Base-by-base conservation (phyloP, 2,888 invertebrate species). In the Morinoia aosen region DNA sequence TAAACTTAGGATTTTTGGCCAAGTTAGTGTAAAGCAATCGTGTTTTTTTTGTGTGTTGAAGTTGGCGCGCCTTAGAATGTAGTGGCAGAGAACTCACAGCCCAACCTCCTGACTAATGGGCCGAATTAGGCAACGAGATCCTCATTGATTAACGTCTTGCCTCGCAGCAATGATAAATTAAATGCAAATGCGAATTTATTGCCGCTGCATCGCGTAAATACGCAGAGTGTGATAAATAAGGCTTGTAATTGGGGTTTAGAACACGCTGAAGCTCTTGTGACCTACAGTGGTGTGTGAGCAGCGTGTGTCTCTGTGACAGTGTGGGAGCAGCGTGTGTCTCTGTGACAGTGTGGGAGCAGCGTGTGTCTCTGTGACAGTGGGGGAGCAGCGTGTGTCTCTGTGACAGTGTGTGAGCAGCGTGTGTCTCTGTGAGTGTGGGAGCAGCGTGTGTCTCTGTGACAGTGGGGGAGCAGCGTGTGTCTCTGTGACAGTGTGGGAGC, bases 1-100 rank as follows among this genome's bases (percentile, higher is more conserved):
- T 91, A 91, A 91, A 91, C 91, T 91, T 57, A 91, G 57, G 57
- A 91, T 91, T 91, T 91, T 91, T 91, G 25, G 57, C 33, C 33
- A 57, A 91, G 91, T 91, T 91, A 90, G 91, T 40, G 91, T 91
- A 91, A 91, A 91, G 91, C 91, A 91, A 91, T 91, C 48, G 91
- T 57, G 91, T 91, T 91, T 57, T 91, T n/a, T n/a, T 90, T 64
- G 12, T 19, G 64, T 64, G 64, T 64, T 64, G 5, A 90, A 39
- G 90, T 39, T 90, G 90, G 90, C 25, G 64, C 64, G 64, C 19
- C 64, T 64, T 19, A 64, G 64, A 64, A 11, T 64, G 19, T 64
- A 64, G 19, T 12, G 64, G 25, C 12, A 25, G 25, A 25, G 25
- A 64, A 64, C 14, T 19, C 25, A 25, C 64, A 16, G 64, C 25